Evolutionary conservation across 2,888 invertebrate species (phyloP).

Genomic region (Leptodirus hochenwartii): DNA sequence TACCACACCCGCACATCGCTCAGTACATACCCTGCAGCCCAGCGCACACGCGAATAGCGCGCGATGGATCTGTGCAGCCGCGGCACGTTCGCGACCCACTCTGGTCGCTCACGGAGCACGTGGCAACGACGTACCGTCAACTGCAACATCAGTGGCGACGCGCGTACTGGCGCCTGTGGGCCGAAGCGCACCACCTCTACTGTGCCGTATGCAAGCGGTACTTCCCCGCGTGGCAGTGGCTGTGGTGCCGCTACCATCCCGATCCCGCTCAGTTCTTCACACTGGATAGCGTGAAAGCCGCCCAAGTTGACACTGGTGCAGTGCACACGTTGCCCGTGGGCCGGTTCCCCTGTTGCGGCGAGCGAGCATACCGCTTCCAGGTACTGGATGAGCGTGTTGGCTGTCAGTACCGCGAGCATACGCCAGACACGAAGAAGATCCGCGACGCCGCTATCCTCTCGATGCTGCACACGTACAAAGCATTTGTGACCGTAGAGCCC

Average conservation of each 20-base stretch:
- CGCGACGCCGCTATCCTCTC: slow-evolving; percentile 47
- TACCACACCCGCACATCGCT: slow-evolving; percentile 46
- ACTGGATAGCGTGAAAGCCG: slow-evolving; percentile 41
- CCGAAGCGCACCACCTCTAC: slow-evolving; percentile 69
- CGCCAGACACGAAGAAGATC: slow-evolving; percentile 42
- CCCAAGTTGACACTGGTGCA: no score
- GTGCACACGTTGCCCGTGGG: slow-evolving; percentile 63
- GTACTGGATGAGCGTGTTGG: slow-evolving; percentile 43
- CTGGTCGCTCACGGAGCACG: slow-evolving; percentile 13
- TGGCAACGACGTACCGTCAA: slow-evolving; percentile 8
- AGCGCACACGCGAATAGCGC: slow-evolving; percentile 50
- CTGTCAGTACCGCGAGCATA: slow-evolving; percentile 56
- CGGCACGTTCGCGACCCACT: slow-evolving; percentile 41
- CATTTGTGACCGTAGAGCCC: slow-evolving; percentile 42
- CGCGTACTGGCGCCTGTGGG: slow-evolving; percentile 87
- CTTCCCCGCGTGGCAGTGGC: slow-evolving; percentile 60
- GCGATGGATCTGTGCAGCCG: slow-evolving; percentile 52
- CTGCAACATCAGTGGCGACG: no score
- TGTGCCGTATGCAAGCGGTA: slow-evolving; percentile 63
- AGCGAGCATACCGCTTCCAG: slow-evolving; percentile 66
- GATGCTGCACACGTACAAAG: slow-evolving; percentile 36
- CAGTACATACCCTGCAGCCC: slow-evolving; percentile 55
- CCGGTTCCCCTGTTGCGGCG: slow-evolving; percentile 67
- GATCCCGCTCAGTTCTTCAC: slow-evolving; percentile 58
- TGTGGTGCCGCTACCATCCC: slow-evolving; percentile 70